A percentile compares a stretch with the other conserved stretches of the same genome.
Conservation (phyloP, 92 coral and sea anemone genomes). For the Actinostola sp. region DNA sequence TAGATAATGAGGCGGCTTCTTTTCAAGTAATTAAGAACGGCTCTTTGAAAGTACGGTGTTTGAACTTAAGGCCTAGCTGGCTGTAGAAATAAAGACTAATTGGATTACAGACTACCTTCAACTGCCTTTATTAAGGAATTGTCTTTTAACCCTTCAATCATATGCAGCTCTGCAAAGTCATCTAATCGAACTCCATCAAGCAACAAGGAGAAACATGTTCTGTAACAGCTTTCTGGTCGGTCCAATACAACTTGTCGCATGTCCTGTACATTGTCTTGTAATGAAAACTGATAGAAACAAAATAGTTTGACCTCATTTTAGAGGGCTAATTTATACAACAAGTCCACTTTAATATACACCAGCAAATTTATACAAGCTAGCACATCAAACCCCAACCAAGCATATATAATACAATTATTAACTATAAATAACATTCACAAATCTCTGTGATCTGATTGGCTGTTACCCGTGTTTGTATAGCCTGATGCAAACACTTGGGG, state of each 20-base stretch:
- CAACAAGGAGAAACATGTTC: slow-evolving; percentile 88
- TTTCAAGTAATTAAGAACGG: too few relatives aligned
- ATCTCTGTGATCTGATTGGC: too few relatives aligned
- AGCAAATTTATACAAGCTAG: not conserved
- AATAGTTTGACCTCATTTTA: not conserved
- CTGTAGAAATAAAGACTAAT: not conserved
- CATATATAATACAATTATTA: too few relatives aligned
- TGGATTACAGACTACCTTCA: too few relatives aligned
- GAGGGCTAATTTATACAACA: not conserved
- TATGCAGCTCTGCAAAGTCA: slow-evolving; percentile 94
- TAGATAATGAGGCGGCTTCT: too few relatives aligned
- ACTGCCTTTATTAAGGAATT: slow-evolving; percentile 76
- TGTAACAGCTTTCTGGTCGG: slow-evolving; percentile 93
- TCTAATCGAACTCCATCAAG: slow-evolving; percentile 92
- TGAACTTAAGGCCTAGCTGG: too few relatives aligned
- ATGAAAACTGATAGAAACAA: slow-evolving; percentile 66
- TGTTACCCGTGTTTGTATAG: too few relatives aligned
- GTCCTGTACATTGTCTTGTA: slow-evolving; percentile 96
- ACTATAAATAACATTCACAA: too few relatives aligned
- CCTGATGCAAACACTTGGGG: too few relatives aligned
- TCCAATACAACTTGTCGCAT: slow-evolving; percentile 92
- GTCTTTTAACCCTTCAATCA: slow-evolving; percentile 82
- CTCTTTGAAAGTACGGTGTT: too few relatives aligned
- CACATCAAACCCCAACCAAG: too few relatives aligned
- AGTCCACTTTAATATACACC: not conserved